These are phyloP conservation scores for Periophthalmus modestus DNA, from an alignment of 2,113 vertebrate species.

Conservation along the genomic window DNA sequence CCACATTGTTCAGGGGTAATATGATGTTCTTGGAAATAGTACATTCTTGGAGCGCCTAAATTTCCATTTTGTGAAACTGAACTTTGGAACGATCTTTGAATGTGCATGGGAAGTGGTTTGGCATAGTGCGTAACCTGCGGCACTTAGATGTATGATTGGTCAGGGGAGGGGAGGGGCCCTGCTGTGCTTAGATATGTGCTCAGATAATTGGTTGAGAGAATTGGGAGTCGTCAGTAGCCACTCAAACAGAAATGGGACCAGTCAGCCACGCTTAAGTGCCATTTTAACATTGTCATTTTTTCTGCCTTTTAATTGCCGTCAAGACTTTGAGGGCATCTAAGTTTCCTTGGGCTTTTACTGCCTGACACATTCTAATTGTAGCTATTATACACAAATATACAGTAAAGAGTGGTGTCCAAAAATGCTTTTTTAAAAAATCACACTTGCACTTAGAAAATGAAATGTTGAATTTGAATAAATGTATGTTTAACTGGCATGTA, in stretches of 20 bases:
- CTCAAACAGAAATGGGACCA: slow-evolving; percentile 65
- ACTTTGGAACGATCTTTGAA: slow-evolving; percentile 30
- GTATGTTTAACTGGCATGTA: no score
- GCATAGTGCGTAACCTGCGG: slow-evolving; percentile 58
- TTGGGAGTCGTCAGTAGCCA: slow-evolving; percentile 68
- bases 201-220: slow-evolving; percentile 74
- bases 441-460: no score
- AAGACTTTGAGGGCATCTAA: slow-evolving; percentile 59
- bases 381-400: slow-evolving; percentile 20
- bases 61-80: slow-evolving; percentile 12
- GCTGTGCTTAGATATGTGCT: slow-evolving; percentile 69
- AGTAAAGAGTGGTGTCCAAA: background rate
- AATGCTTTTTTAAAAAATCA: background rate
- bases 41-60: slow-evolving; percentile 2
- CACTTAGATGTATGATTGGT: slow-evolving; percentile 64
- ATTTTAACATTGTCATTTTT: slow-evolving; percentile 71
- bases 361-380: slow-evolving; percentile 14
- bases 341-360: slow-evolving; percentile 30
- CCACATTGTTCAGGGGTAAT: slow-evolving; percentile 3
- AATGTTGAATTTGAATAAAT: no score
- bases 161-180: slow-evolving; percentile 60
- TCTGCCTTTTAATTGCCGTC: slow-evolving; percentile 74
- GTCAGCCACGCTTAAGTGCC: slow-evolving; percentile 70
- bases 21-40: slow-evolving; percentile 6
- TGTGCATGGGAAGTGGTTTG: slow-evolving; percentile 47